Evolutionary conservation across 2,888 invertebrate genomes (phyloP), one percentile per base, ranked within the genome.

Genomic region (Agonopterix heracliana): DNA sequence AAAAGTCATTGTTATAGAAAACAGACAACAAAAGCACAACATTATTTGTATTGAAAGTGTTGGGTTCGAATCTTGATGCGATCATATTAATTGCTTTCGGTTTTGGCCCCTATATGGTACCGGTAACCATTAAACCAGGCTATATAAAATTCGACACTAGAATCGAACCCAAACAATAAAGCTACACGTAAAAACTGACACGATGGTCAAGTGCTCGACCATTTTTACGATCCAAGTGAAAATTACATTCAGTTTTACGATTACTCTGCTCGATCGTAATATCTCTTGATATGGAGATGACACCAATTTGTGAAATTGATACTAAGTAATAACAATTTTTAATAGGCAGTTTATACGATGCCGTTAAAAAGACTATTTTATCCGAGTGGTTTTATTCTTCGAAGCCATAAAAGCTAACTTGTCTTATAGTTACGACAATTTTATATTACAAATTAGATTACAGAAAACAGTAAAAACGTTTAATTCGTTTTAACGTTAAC

Each of bases 291-390:
- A 56, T 54, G 55, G 56, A 57, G 54, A 66, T 60, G 58, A 63
- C 59, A 61, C 61, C 64, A 64, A 64, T 70, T 68, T 64, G 50
- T 53, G 48, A 54, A 61, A 64, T 63, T 61, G 66, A 57, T 54
- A 56, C 54, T 56, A 59, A 59, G 63, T 46, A 41, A 40, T 61
- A 59, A 57, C 58, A 47, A 60, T 63, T 58, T 64, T 63, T 53
- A 42, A 46, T 9, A 9, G 44, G 48, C 35, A 36, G 36, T 36
- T 45, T 43, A 44, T 34, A n/a, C 34, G 34, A 44, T 3, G 44
- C 34, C 43, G 17, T 43, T n/a, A 43, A 43, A 43, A 10, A 34
- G 44, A 44, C 34, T 4, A 44, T 12, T 44, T 44, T 41, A 17
- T 42, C 17, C 12, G 44, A 34, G 44, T 34, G 44, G 11, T 11